Base-by-base conservation (phyloP, 2,797 vertebrate genomes). In the Pipistrellus kuhlii region DNA sequence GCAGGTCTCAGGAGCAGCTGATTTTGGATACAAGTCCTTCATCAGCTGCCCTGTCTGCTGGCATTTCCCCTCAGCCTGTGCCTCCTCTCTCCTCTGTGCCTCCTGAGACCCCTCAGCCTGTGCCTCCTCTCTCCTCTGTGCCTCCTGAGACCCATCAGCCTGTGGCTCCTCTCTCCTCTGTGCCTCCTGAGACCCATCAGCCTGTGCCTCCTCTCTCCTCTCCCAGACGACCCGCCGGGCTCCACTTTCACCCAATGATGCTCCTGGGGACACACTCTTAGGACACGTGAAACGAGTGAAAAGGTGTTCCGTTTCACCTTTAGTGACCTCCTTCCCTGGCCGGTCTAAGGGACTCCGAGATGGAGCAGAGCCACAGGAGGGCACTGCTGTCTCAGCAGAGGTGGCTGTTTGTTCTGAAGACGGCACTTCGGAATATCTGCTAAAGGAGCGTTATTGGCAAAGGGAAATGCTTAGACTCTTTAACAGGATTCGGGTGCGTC, bases 341-440 rank as follows among this genome's bases (percentile, higher is more conserved):
- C 83, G 89, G 86, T 55, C 7, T 55, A 53, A 71, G 78, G 8
- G 38, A 53, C 48, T n/a, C 59, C 91, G 72, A 55, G 69, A 80
- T 71, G 90, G 92, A 83, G 85, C 73, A 35, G 4, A 83, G 1
- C 94, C 96, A 90, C 95, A 95, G 57, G 96, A 92, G 94, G 96
- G 94, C 96, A 91, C 83, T 97, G 90, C 94, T 96, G 90, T 51
- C 92, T 95, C 68, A 96, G 30, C 23, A 93, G 85, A 62, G 23
- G 44, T 68, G 11, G 48, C 3, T 41, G 3, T 55, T 95, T 93
- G 8, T 55, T 75, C 21, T 30, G 83, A 73, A 68, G 15, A 68
- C 15, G 66, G 2, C 44, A 3, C 71, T 78, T 62, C 78, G 51
- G 32, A 77, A 38, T 69, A 92, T 77, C 90, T 92, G 69, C 8